Evolutionary conservation across 2,888 invertebrate species (phyloP).

Genomic region (Ormyrus pomaceus): DNA sequence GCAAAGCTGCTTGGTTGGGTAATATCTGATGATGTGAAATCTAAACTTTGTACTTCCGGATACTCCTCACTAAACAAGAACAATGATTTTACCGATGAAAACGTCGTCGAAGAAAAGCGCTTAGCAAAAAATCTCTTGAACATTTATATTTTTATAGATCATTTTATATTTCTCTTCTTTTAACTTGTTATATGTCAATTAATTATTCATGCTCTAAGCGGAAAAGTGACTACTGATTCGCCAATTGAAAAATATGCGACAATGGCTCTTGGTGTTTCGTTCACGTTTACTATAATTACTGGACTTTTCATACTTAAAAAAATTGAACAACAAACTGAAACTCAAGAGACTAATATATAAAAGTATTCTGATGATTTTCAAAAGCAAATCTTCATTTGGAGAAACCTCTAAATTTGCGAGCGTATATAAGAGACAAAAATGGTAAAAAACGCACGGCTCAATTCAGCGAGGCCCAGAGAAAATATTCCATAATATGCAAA

Average conservation of each 20-base stretch:
- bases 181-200: not conserved
- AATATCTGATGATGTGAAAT: not conserved
- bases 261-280: conserved; percentile 4
- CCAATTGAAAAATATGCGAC: conserved; percentile 24
- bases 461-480: conserved; percentile 11
- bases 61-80: not conserved
- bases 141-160: not conserved
- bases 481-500: conserved; percentile 59
- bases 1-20: conserved; percentile 24
- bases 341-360: too few species aligned
- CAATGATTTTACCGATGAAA: too few species aligned
- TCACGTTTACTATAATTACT: not conserved
- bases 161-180: conserved; percentile 16
- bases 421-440: too few species aligned
- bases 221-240: conserved; percentile 4
- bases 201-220: not conserved
- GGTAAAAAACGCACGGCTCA: too few species aligned
- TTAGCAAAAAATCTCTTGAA: too few species aligned
- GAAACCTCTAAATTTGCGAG: too few species aligned
- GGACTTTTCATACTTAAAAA: too few species aligned
- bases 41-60: not conserved
- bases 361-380: too few species aligned
- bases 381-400: too few species aligned
- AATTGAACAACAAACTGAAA: too few species aligned
- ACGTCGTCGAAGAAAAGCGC: too few species aligned